A percentile compares a stretch with the other conserved stretches of the same genome.
phyloP scores from a whole-genome alignment of 1,140 invertebrate species.

The Eupristina koningsbergeri region DNA sequence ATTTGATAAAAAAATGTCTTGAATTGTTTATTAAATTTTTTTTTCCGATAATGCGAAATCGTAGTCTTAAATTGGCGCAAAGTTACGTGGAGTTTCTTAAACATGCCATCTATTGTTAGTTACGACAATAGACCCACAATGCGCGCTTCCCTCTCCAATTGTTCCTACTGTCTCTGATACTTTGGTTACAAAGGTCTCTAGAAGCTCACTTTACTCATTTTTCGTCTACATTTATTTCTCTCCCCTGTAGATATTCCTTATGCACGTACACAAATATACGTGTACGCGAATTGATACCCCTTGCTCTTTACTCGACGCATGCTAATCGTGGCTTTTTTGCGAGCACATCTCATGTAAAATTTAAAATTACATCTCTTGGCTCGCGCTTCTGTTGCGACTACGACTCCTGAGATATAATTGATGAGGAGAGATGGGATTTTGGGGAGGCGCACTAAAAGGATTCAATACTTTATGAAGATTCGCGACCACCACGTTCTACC shows the following conservation, averaged over 20 bases:
- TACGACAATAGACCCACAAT: slow-evolving; percentile 30
- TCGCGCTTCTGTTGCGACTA: background rate
- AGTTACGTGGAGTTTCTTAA: background rate
- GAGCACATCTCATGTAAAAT: no score
- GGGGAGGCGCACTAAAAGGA: slow-evolving; percentile 17
- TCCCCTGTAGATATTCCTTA: no score
- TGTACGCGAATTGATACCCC: background rate
- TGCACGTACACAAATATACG: no score
- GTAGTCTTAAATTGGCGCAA: background rate
- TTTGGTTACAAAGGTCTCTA: background rate
- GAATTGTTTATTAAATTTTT: background rate
- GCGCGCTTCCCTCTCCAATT: slow-evolving; percentile 5
- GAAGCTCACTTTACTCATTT: slow-evolving; percentile 8
- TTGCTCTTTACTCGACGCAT: background rate
- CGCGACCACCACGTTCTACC: background rate
- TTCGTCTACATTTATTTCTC: background rate
- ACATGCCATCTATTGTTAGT: slow-evolving; percentile 22
- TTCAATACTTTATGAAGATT: background rate
- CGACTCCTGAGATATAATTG: background rate
- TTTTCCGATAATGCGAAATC: background rate
- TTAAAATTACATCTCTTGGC: background rate
- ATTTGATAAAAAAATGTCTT: background rate
- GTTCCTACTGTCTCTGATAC: background rate
- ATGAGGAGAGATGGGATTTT: background rate
- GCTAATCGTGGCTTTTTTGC: background rate